A percentile compares a stretch with the other conserved stretches of the same genome.
Evolutionary conservation across 2,113 vertebrate genomes (phyloP).

Genomic region (Saccopteryx leptura): DNA sequence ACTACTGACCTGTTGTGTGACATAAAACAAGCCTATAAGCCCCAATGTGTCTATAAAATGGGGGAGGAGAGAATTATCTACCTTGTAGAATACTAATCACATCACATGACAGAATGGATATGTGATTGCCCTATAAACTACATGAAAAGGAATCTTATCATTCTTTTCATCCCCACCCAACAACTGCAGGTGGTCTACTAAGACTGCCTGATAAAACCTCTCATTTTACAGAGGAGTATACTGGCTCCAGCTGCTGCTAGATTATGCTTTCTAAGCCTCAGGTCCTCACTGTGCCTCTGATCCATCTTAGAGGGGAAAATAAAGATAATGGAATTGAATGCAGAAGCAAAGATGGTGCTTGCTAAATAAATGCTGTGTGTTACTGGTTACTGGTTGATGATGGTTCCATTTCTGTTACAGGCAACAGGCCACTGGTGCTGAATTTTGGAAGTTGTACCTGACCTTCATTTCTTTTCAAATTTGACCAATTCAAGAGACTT

Average conservation of each 20-base stretch:
- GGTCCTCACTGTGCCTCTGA: not conserved
- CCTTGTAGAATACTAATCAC: not conserved
- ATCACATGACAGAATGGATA: not conserved
- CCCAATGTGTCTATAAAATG: not conserved
- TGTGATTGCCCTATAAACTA: not conserved
- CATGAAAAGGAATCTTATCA: not conserved
- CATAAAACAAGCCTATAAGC: not conserved
- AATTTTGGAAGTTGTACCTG: constrained; percentile 98
- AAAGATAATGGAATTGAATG: not conserved
- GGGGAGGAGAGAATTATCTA: not conserved
- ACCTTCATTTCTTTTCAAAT: constrained; percentile 96
- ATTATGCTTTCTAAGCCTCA: not conserved
- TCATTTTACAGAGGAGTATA: not conserved
- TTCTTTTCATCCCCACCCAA: not conserved
- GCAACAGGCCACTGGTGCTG: constrained; percentile 92
- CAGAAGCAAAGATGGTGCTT: not conserved
- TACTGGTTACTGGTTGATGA: not conserved
- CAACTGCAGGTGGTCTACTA: not conserved
- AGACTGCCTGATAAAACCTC: not conserved
- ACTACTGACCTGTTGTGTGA: not conserved
- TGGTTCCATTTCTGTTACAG: constrained; percentile 80
- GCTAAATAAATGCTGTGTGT: not conserved
- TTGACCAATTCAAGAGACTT: constrained; percentile 95
- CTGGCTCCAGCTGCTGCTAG: not conserved
- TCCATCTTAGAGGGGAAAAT: not conserved